Percentiles rank a stretch among this genome's conserved stretches.
Conservation (phyloP, 2,113 vertebrate genomes). For the Siniperca chuatsi region DNA sequence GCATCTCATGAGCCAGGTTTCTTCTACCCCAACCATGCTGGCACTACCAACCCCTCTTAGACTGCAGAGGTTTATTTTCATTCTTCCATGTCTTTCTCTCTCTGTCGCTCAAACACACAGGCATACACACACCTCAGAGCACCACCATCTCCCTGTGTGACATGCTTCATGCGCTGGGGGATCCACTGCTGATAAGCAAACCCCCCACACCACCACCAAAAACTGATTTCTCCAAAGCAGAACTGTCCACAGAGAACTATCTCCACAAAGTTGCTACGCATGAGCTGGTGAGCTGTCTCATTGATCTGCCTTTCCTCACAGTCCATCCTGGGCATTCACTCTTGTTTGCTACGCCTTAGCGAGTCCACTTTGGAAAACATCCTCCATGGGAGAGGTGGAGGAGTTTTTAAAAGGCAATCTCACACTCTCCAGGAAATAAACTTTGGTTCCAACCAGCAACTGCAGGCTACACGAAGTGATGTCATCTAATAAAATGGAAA, state of each 20-base stretch:
- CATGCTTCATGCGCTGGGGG: slow-evolving; percentile 68
- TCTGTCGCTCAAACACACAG: slow-evolving; percentile 34
- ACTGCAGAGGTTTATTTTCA: slow-evolving; percentile 45
- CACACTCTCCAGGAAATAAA: slow-evolving; percentile 60
- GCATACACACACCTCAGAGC: slow-evolving; percentile 42
- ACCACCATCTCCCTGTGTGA: slow-evolving; percentile 58
- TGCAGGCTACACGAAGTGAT: slow-evolving; percentile 36
- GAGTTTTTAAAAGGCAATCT: slow-evolving; percentile 31
- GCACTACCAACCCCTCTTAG: not conserved
- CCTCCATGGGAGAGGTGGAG: slow-evolving; percentile 65
- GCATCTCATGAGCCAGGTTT: slow-evolving; percentile 1
- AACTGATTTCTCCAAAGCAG: slow-evolving; percentile 80
- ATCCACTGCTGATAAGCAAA: slow-evolving; percentile 74
- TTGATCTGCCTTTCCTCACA: slow-evolving; percentile 78
- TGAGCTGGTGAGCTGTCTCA: slow-evolving; percentile 79
- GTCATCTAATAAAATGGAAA: slow-evolving; percentile 58
- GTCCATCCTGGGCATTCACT: slow-evolving; percentile 74
- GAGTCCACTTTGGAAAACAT: slow-evolving; percentile 80
- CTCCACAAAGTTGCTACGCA: slow-evolving; percentile 79
- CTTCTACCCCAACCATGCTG: not conserved
- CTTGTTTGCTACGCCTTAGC: slow-evolving; percentile 79
- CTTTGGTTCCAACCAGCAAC: slow-evolving; percentile 30
- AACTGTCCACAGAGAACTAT: slow-evolving; percentile 79
- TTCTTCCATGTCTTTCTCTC: slow-evolving; percentile 39
- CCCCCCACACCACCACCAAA: slow-evolving; percentile 44